Evolutionary conservation across 2,888 invertebrate species (phyloP).

Genomic region (Aphrophora alni): DNA sequence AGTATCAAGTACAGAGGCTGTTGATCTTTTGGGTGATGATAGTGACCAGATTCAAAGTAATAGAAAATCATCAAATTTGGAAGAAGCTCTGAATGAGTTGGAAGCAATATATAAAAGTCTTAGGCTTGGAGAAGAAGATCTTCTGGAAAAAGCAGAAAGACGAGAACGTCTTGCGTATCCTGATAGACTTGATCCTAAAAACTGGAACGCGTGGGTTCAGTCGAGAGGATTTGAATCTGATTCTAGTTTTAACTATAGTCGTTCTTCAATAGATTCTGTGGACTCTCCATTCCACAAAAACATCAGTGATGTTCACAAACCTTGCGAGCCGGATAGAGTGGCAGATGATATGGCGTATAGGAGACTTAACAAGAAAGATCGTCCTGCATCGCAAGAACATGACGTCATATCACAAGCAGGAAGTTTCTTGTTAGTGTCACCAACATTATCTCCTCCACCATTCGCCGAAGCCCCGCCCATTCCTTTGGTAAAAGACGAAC

Average conservation of each 20-base stretch:
- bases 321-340: slow-evolving; percentile 41
- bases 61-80: slow-evolving; percentile 76
- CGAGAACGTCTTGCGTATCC: slow-evolving; percentile 4
- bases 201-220: slow-evolving; percentile 53
- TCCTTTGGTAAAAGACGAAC: slow-evolving; percentile 61
- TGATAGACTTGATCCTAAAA: slow-evolving; percentile 27
- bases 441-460: slow-evolving; percentile 61
- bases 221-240: slow-evolving; percentile 63
- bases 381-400: slow-evolving; percentile 58
- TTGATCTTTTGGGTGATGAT: slow-evolving; percentile 33
- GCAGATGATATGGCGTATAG: slow-evolving; percentile 83
- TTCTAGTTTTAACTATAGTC: slow-evolving; percentile 33
- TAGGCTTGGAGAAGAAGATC: slow-evolving; percentile 82
- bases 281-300: slow-evolving; percentile 21
- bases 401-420: slow-evolving; percentile 61
- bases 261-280: slow-evolving; percentile 29
- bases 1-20: slow-evolving; percentile 41
- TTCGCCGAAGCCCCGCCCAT: slow-evolving; percentile 44
- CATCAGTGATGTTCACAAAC: slow-evolving; percentile 12
- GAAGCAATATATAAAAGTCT: slow-evolving; percentile 92
- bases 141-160: slow-evolving; percentile 60
- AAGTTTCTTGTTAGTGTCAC: slow-evolving; percentile 75
- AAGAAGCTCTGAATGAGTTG: slow-evolving; percentile 86
- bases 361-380: slow-evolving; percentile 68
- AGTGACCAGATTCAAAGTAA: slow-evolving; percentile 24